A percentile compares a stretch with the other conserved stretches of the same genome.
These are phyloP conservation scores for Bombus confusus DNA, from an alignment of 1,140 invertebrate species.

Conservation along the genomic window DNA sequence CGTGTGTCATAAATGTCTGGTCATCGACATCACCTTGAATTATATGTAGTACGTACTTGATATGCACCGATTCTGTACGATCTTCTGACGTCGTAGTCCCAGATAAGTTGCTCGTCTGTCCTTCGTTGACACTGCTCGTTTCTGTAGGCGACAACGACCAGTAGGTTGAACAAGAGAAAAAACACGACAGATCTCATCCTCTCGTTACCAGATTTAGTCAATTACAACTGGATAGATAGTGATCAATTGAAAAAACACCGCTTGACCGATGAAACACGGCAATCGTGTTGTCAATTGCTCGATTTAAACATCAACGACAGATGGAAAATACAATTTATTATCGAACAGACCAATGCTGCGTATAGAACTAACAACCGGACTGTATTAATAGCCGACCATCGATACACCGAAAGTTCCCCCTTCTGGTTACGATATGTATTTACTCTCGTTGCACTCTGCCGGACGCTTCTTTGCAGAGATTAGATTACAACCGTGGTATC, in stretches of 20 bases:
- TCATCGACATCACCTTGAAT: not conserved
- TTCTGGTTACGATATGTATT: constrained; percentile 53
- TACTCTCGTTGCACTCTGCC: constrained; percentile 47
- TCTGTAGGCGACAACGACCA: constrained; percentile 8
- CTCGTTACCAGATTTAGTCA: not conserved
- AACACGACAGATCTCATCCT: constrained; percentile 14
- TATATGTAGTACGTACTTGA: constrained; percentile 59
- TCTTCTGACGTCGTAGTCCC: constrained; percentile 71
- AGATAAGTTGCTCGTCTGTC: constrained; percentile 66
- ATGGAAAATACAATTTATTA: constrained; percentile 49
- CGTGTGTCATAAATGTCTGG: not conserved
- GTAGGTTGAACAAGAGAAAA: constrained; percentile 20
- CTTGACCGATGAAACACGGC: not conserved
- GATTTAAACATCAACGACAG: not conserved
- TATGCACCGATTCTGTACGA: constrained; percentile 47
- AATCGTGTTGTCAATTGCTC: not conserved
- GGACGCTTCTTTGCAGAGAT: constrained; percentile 47
- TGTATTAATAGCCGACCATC: constrained; percentile 57
- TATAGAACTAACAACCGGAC: constrained; percentile 46
- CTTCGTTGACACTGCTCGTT: constrained; percentile 56
- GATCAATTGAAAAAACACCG: not conserved
- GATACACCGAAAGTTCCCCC: constrained; percentile 62
- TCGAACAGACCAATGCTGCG: constrained; percentile 39
- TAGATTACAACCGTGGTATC: constrained; percentile 63
- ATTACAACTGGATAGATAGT: not conserved